Evolutionary conservation across 2,888 invertebrate species (phyloP), one percentile per base, ranked within the genome.

Genomic region (Ellobium chinense): DNA sequence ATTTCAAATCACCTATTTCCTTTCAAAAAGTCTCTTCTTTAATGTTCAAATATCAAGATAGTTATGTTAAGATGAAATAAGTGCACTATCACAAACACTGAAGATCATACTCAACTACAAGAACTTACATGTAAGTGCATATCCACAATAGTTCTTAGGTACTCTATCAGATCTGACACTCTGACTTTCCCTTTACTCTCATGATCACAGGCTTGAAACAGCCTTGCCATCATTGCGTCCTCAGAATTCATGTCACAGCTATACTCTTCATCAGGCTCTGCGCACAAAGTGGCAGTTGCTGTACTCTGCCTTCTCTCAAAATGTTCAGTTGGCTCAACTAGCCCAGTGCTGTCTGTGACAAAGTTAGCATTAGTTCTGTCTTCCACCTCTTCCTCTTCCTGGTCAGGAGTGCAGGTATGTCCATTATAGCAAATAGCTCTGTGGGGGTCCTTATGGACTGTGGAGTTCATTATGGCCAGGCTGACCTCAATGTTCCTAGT

Each of bases 191-290:
- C 89, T 14, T 72, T 80, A 1, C 85, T 85, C 21, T 82, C 68
- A 4, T 69, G 62, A 80, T 90, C 89, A 87, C 90, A 89, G 37
- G 81, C 86, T 54, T 83, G 82, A 81, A 90, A 89, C 27, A 89
- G 74, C 54, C 84, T 87, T 77, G 89, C 87, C 74, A 89, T 87
- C 75, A 89, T 68, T 31, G 85, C 85, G 62, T 87, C 86, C 66
- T 89, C 89, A 12, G 84, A 80, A 21, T 76, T 36, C 66, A 81
- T 56, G 12, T 81, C 62, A 27, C 70, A 65, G 21, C 18, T 36
- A 5, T 27, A 54, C 9, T 36, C 34, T 18, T 18, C 21, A 7
- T 34, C 72, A n/a, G 24, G 2, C 7, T 72, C 60, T 36, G 2
- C 24, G 27, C 3, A 36, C n/a, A 58, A 21, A 18, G 1, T 69